A percentile compares a stretch with the other conserved stretches of the same genome.
Evolutionary conservation across 2,888 invertebrate genomes (phyloP).

Genomic region (Erpobdella octoculata): DNA sequence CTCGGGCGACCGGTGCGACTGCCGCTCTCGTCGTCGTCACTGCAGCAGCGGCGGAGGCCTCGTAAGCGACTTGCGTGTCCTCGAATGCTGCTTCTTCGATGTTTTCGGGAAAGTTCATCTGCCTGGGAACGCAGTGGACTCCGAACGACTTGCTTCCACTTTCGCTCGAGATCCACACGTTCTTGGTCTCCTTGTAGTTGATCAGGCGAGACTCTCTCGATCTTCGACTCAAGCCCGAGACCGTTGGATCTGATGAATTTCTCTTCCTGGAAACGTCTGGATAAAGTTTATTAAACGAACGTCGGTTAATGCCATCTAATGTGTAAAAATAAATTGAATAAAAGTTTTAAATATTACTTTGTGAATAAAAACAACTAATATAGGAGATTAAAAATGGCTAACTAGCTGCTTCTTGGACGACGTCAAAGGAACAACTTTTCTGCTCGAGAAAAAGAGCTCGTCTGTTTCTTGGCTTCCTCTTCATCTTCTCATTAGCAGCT

Average conservation of each 20-base stretch:
- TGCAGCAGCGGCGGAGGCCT: background rate
- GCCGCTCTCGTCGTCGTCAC: too few relatives aligned
- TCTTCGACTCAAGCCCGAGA: background rate
- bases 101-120: conserved; percentile 16
- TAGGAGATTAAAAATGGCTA: too few relatives aligned
- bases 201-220: background rate
- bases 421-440: conserved; percentile 27
- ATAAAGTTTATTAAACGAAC: background rate
- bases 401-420: conserved; percentile 19
- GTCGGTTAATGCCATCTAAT: too few relatives aligned
- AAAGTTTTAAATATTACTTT: too few relatives aligned
- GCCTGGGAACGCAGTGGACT: conserved; percentile 12
- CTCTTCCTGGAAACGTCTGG: conserved; percentile 4
- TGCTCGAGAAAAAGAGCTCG: conserved; percentile 19
- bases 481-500: background rate
- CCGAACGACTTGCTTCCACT: background rate
- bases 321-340: too few relatives aligned
- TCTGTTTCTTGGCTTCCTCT: background rate
- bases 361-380: too few relatives aligned
- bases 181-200: background rate
- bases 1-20: background rate
- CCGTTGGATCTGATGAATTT: conserved; percentile 23
- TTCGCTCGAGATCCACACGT: conserved; percentile 21
- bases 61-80: too few relatives aligned
- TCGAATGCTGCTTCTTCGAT: conserved; percentile 12